phyloP scores from a whole-genome alignment of 2,113 vertebrate genomes.

The Tetraodon nigroviridis region DNA sequence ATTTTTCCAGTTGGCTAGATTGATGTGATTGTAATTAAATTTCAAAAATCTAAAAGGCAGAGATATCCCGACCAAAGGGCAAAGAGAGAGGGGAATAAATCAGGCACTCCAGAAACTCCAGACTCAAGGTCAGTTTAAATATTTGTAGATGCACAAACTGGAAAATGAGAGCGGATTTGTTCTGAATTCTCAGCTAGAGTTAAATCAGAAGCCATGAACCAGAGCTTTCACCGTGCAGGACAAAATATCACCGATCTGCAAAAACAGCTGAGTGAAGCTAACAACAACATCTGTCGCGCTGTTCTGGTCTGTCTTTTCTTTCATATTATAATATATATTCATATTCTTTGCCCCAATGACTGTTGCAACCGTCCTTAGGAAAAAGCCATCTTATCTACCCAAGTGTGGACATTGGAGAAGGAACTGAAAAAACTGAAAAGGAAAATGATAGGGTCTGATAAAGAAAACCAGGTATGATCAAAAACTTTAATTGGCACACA shows the following conservation, averaged over 20 bases:
- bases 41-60: too few relatives aligned
- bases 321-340: background rate
- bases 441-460: conserved; percentile 50
- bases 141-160: too few relatives aligned
- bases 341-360: background rate
- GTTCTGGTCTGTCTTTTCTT: conserved; percentile 59
- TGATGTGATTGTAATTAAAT: too few relatives aligned
- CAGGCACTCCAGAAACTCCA: too few relatives aligned
- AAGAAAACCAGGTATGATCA: conserved; percentile 64
- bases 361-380: conserved; percentile 55
- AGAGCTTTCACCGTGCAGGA: conserved; percentile 39
- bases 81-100: too few relatives aligned
- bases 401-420: conserved; percentile 65
- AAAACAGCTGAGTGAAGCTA: conserved; percentile 63
- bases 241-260: conserved; percentile 54
- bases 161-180: too few relatives aligned
- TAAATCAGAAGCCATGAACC: conserved; percentile 60
- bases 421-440: conserved; percentile 59
- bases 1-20: too few relatives aligned
- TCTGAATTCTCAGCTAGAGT: conserved; percentile 42
- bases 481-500: too few relatives aligned
- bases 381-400: conserved; percentile 67
- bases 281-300: conserved; percentile 60
- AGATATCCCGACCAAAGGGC: too few relatives aligned
- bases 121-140: too few relatives aligned